Conservation (phyloP, 2,113 vertebrate genomes). For the Phalacrocorax carbo region DNA sequence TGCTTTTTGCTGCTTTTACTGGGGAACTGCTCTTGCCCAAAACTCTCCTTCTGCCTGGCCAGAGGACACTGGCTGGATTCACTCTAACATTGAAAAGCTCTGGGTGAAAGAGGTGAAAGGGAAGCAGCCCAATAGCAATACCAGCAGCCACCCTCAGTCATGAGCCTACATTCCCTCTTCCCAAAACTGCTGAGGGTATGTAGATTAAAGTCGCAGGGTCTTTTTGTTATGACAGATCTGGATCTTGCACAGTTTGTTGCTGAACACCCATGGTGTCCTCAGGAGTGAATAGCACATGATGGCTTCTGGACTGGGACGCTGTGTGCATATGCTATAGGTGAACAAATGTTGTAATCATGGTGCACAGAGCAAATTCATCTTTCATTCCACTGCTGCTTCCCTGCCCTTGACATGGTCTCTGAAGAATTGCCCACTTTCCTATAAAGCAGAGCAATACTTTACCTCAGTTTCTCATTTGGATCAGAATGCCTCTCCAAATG, state of each 20-base stretch:
- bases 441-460: neutral
- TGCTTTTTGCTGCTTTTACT: neutral
- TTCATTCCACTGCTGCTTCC: neutral
- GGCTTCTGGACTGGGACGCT: neutral
- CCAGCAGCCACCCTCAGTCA: neutral
- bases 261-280: neutral
- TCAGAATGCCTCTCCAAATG: neutral
- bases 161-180: neutral
- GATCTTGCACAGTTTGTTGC: neutral
- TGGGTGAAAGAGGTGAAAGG: neutral
- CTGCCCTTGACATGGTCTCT: neutral
- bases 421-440: neutral
- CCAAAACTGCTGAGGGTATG: neutral
- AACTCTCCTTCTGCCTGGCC: neutral
- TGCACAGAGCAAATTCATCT: fast-evolving
- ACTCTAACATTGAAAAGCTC: neutral
- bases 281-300: neutral
- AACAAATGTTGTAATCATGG: neutral
- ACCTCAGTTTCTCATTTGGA: neutral
- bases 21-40: neutral
- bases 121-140: neutral
- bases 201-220: neutral
- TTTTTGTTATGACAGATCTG: neutral
- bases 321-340: neutral
- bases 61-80: neutral